Evolutionary conservation across 1,140 invertebrate genomes (phyloP), one percentile per base, ranked within the genome.

Genomic region (Muscidifurax raptorellus): DNA sequence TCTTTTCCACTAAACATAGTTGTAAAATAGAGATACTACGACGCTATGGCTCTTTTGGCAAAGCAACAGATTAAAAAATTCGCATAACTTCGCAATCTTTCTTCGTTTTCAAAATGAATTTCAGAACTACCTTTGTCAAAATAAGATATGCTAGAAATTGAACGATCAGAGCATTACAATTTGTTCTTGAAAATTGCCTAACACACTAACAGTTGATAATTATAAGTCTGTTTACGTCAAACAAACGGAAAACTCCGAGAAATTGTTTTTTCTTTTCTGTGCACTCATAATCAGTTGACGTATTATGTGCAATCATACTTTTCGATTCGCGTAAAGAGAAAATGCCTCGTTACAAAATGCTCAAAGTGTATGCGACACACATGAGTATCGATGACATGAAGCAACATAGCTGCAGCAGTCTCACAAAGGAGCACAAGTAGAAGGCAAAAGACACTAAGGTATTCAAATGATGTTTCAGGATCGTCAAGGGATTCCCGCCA

Each of bases 401-500:
- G 67, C 67, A 28, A 28, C 27, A 69, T 0, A 13, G 44, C 22
- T 36, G 52, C 7, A 13, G 44, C 22, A 59, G 52, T 40, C 7
- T 47, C 6, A 40, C 71, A 74, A n/a, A 32, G 30, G 32, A 74
- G 32, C 15, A 10, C 22, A 44, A 30, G 4, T 47, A 22, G 0
- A 81, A 36, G 27, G 28, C 18, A 27, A 72, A 18, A 82, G 22
- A 69, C 3, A 74, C 22, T 84, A 64, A 83, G 40, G 75, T 79
- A 47, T 79, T 71, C 40, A 79, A 84, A 77, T 67, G 66, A 81
- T 82, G 44, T 94, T 94, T 47, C 95, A 99, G 98, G 90, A 98
- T 98, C 91, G 96, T 98, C 81, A 98, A 99, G 94, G 98, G 98
- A 74, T 99, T 99, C 92, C 98, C 98, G 59, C 98, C 98, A 6